Percentiles rank a stretch among this genome's conserved stretches.
Evolutionary conservation across 2,797 vertebrate genomes (phyloP).

Genomic region (Helostoma temminkii): DNA sequence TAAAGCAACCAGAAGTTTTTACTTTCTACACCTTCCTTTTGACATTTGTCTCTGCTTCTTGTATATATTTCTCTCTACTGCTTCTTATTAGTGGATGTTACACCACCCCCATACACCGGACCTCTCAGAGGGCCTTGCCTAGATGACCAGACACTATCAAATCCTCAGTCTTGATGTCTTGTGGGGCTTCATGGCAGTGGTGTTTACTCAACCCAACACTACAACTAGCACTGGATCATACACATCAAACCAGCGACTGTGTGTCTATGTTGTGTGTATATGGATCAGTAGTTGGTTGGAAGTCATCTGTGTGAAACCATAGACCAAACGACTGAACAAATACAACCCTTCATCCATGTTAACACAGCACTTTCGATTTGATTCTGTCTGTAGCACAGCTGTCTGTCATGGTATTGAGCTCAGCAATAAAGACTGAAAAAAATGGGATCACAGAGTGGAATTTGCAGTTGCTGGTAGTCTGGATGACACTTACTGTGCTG

Average conservation of each 20-base stretch:
- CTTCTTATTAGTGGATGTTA: conserved; percentile 6
- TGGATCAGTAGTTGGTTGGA: conserved; percentile 36
- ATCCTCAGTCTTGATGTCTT: conserved; percentile 41
- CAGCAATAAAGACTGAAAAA: conserved; percentile 35
- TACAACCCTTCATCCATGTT: conserved; percentile 57
- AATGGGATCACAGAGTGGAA: conserved; percentile 27
- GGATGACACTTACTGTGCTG: conserved; percentile 30
- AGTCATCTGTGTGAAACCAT: conserved; percentile 48
- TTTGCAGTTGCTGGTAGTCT: conserved; percentile 19
- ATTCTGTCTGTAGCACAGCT: conserved; percentile 54
- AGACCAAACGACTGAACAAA: conserved; percentile 49
- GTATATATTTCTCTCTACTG: conserved; percentile 8
- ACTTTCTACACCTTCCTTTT: conserved; percentile 21
- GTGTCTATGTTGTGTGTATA: conserved; percentile 11
- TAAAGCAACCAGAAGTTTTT: conserved; percentile 33
- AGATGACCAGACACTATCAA: conserved; percentile 42
- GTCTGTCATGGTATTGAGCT: conserved; percentile 52
- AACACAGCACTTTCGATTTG: conserved; percentile 43
- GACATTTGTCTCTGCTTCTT: conserved; percentile 32
- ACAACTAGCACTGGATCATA: conserved; percentile 33
- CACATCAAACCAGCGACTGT: conserved; percentile 45
- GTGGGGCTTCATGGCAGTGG: conserved; percentile 28
- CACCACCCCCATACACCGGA: not conserved
- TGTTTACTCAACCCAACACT: conserved; percentile 48
- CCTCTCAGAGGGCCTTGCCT: conserved; percentile 14